Conservation (phyloP, 2,888 invertebrate species). For the Agapetus fuscipes region DNA sequence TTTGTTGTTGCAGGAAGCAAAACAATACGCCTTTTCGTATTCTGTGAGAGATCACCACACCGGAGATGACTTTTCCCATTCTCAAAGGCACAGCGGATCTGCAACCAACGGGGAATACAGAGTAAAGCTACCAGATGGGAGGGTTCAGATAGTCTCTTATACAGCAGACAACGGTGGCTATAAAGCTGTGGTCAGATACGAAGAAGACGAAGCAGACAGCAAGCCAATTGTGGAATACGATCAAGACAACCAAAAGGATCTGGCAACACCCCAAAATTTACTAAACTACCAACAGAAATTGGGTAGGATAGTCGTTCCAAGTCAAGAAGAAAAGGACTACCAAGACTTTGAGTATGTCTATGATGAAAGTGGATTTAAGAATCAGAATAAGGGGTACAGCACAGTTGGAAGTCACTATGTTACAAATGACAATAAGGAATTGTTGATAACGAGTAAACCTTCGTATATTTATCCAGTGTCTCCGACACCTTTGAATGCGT, state of each 20-base stretch:
- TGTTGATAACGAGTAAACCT: constrained; percentile 19
- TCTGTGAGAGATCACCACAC: constrained; percentile 50
- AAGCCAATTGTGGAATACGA: constrained; percentile 2
- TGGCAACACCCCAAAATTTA: background rate
- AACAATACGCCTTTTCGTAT: constrained; percentile 57
- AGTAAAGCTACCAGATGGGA: constrained; percentile 57
- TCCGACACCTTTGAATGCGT: background rate
- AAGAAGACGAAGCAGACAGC: constrained; percentile 26
- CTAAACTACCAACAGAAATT: constrained; percentile 6
- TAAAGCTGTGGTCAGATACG: constrained; percentile 56
- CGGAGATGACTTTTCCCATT: constrained; percentile 60
- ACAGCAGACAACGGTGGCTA: constrained; percentile 58
- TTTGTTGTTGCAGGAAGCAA: constrained; percentile 28
- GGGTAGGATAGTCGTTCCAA: constrained; percentile 20
- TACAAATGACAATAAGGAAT: constrained; percentile 13
- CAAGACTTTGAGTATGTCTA: constrained; percentile 16
- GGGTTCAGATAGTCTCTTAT: constrained; percentile 56
- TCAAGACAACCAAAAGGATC: background rate
- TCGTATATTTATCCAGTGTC: constrained; percentile 12
- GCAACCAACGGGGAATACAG: constrained; percentile 59
- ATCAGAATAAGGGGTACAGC: too few species aligned
- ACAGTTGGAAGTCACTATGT: constrained; percentile 2
- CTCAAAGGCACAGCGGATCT: constrained; percentile 50
- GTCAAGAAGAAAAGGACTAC: constrained; percentile 17
- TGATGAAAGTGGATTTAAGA: constrained; percentile 6